A percentile compares a stretch with the other conserved stretches of the same genome.
Conservation (phyloP, 2,888 invertebrate genomes). For the Heliconius hortense region DNA sequence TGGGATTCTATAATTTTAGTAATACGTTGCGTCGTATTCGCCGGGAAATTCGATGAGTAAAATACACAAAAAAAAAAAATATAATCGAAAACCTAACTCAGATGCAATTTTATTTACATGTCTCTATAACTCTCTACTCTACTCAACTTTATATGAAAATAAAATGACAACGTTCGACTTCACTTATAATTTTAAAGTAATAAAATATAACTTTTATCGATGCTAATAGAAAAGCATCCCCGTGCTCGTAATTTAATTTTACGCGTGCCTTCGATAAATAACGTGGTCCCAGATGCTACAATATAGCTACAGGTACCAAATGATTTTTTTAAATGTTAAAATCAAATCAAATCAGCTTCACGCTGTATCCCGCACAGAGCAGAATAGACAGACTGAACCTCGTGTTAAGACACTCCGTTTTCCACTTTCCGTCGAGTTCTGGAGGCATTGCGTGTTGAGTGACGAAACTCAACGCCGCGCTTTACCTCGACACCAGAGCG, state of each 20-base stretch:
- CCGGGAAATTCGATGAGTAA: background rate
- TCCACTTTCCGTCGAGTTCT: no score
- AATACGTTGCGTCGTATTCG: background rate
- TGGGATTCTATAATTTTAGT: background rate
- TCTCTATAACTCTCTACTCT: background rate
- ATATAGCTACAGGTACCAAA: background rate
- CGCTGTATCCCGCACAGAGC: no score
- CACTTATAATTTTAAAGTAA: background rate
- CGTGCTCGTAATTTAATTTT: conserved; percentile 23
- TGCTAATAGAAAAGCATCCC: conserved; percentile 9
- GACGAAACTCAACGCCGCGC: no score
- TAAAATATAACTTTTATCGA: conserved; percentile 14
- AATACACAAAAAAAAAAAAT: background rate
- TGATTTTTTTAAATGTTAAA: no score
- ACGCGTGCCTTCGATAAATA: conserved; percentile 18
- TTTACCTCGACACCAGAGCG: no score
- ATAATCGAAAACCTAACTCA: no score
- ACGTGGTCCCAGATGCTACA: conserved; percentile 27
- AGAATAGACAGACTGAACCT: no score
- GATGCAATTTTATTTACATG: no score
- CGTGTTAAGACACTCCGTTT: no score
- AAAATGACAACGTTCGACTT: background rate
- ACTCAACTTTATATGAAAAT: background rate
- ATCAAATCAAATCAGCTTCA: no score
- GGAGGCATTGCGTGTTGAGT: no score